These are phyloP conservation scores for Crossocerus cetratus DNA, from an alignment of 2,888 invertebrate genomes.

Conservation along the genomic window DNA sequence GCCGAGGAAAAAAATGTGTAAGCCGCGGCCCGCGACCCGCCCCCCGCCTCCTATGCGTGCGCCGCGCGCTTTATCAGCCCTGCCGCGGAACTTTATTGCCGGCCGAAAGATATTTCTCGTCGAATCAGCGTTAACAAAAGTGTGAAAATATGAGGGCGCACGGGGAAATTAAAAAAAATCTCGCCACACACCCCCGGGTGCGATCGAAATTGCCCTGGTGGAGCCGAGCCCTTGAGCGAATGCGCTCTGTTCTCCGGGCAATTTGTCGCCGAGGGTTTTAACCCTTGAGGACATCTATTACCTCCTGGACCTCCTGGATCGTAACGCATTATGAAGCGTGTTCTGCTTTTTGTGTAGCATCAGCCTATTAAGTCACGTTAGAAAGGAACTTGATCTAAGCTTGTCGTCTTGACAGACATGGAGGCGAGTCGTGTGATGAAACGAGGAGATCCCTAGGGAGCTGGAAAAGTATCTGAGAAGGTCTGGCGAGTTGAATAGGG, in stretches of 20 bases:
- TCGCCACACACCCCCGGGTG: background rate
- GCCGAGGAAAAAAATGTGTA: conserved; percentile 54
- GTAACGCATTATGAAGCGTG: too few species aligned
- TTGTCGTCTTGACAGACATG: too few species aligned
- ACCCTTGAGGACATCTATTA: too few species aligned
- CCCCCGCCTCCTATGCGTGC: conserved; percentile 17
- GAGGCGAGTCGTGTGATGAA: too few species aligned
- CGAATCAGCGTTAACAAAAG: conserved; percentile 57
- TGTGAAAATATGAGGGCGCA: conserved; percentile 24
- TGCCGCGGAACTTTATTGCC: conserved; percentile 52
- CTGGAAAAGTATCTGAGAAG: too few species aligned
- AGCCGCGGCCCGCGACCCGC: conserved; percentile 32
- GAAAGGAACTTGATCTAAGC: too few species aligned
- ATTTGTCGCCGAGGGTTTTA: conserved; percentile 1
- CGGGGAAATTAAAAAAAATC: conserved; percentile 43
- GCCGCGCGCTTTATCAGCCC: conserved; percentile 52
- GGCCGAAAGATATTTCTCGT: conserved; percentile 57
- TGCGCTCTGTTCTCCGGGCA: background rate
- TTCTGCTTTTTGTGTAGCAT: too few species aligned
- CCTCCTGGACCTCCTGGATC: too few species aligned
- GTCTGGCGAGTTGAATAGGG: conserved; percentile 29
- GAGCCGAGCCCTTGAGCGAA: background rate
- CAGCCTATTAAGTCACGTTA: too few species aligned
- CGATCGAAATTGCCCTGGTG: background rate
- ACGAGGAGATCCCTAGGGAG: too few species aligned